phyloP scores from a whole-genome alignment of 2,888 invertebrate species.

The Pycnomerus fuliginosus region DNA sequence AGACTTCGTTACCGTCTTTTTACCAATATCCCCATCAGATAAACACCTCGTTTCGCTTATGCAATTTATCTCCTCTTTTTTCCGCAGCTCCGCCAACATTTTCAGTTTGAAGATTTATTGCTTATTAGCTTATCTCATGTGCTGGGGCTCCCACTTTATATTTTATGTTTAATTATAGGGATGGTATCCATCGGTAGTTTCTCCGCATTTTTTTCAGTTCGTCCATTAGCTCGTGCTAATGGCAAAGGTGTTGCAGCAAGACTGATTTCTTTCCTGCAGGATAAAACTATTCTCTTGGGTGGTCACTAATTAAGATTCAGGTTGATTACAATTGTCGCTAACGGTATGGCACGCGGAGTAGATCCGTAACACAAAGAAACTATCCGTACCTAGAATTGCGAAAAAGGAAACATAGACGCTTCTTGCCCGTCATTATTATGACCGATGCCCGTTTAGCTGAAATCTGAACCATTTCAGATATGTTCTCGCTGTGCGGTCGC shows the following conservation, averaged over 20 bases:
- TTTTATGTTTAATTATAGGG: too few relatives aligned
- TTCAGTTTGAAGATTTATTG: constrained; percentile 8
- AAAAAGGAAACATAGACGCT: constrained; percentile 51
- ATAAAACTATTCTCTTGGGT: constrained; percentile 53
- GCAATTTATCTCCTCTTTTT: constrained; percentile 17
- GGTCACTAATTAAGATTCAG: constrained; percentile 57
- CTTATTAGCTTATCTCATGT: constrained; percentile 5
- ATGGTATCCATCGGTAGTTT: too few relatives aligned
- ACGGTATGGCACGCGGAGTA: constrained; percentile 52
- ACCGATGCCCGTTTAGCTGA: constrained; percentile 47
- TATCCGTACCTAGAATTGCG: constrained; percentile 51
- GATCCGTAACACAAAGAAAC: constrained; percentile 48
- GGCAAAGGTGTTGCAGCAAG: constrained; percentile 49
- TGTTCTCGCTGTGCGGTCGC: constrained; percentile 50
- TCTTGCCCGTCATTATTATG: constrained; percentile 51
- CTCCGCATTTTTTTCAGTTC: constrained; percentile 30
- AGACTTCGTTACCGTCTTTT: constrained; percentile 12
- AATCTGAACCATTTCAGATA: constrained; percentile 54
- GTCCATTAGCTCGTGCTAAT: constrained; percentile 54
- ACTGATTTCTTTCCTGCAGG: constrained; percentile 47
- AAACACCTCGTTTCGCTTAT: constrained; percentile 19
- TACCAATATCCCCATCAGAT: constrained; percentile 18
- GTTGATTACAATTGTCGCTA: constrained; percentile 55
- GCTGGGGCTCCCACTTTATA: neutral
- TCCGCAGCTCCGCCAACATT: neutral